A percentile compares a stretch with the other conserved stretches of the same genome.
These are phyloP conservation scores for Halocynthia aurantium DNA, from an alignment of 23 tunicate species.

Conservation along the genomic window DNA sequence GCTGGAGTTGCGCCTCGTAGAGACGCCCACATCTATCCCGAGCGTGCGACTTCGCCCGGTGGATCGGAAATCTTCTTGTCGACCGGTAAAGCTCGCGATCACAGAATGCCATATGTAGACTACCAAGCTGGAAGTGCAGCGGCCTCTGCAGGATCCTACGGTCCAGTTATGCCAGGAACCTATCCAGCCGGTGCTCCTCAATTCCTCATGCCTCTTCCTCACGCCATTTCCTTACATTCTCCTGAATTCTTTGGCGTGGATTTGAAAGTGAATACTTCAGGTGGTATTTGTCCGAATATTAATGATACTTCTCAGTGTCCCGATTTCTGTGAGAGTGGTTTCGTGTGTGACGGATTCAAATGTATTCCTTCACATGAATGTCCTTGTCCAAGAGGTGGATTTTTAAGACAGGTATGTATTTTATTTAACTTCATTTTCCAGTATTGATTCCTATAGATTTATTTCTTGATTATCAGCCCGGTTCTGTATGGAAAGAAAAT, in stretches of 20 bases:
- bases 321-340: slow-evolving; percentile 3
- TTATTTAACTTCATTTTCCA: background rate
- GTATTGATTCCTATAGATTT: background rate
- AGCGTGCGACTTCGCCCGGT: too few species aligned
- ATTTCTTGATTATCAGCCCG: slow-evolving; percentile 1
- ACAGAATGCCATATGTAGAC: too few species aligned
- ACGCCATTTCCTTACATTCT: background rate
- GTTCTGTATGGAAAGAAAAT: slow-evolving; percentile 11
- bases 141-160: too few species aligned
- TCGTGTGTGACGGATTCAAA: background rate
- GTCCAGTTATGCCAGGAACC: too few species aligned
- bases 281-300: slow-evolving; percentile 3
- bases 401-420: background rate
- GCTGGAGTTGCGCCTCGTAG: too few species aligned
- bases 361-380: slow-evolving; percentile 6
- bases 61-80: too few species aligned
- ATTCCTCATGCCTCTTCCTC: too few species aligned
- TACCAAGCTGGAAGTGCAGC: too few species aligned
- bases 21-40: too few species aligned
- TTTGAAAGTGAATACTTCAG: background rate
- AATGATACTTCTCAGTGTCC: background rate
- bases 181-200: too few species aligned
- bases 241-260: background rate
- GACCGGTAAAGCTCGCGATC: too few species aligned
- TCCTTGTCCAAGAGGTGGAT: slow-evolving; percentile 4